A percentile compares a stretch with the other conserved stretches of the same genome.
phyloP scores from a whole-genome alignment of 2,888 invertebrate genomes.

The Eupithecia dodoneata region DNA sequence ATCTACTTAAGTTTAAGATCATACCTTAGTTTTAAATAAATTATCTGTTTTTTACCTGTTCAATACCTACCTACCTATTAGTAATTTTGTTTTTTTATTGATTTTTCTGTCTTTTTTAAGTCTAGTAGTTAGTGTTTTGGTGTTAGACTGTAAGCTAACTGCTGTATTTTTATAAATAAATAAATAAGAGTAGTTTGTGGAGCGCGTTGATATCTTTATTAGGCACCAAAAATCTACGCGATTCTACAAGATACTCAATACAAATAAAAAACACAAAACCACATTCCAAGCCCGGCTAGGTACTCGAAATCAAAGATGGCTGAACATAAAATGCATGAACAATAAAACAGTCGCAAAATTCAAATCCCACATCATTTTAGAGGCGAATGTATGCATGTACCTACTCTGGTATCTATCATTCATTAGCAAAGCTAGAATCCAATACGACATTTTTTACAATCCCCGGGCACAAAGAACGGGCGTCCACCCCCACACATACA shows the following conservation, averaged over 20 bases:
- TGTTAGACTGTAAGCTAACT: too few species aligned
- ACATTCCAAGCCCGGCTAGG: constrained; percentile 11
- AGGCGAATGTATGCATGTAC: constrained; percentile 60
- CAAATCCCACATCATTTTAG: constrained; percentile 74
- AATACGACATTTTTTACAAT: constrained; percentile 84
- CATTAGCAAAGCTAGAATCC: constrained; percentile 83
- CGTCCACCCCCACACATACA: constrained; percentile 69
- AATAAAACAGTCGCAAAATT: constrained; percentile 55
- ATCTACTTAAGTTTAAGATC: too few species aligned
- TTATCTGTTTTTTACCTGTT: too few species aligned
- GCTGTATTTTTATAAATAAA: too few species aligned
- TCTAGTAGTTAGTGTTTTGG: too few species aligned
- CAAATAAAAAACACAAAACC: constrained; percentile 18
- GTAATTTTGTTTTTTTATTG: too few species aligned
- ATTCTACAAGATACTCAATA: not conserved
- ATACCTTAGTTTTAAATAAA: too few species aligned
- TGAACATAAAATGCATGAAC: constrained; percentile 45
- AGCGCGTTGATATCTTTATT: not conserved
- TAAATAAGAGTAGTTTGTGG: not conserved
- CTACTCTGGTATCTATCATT: constrained; percentile 80
- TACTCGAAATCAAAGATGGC: constrained; percentile 51
- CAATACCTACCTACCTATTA: too few species aligned
- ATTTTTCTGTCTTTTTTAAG: too few species aligned
- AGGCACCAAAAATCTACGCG: not conserved
- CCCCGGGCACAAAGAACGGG: constrained; percentile 81